These are phyloP conservation scores for Melipona quadrifasciata DNA, from an alignment of 1,140 invertebrate genomes.

Conservation along the genomic window DNA sequence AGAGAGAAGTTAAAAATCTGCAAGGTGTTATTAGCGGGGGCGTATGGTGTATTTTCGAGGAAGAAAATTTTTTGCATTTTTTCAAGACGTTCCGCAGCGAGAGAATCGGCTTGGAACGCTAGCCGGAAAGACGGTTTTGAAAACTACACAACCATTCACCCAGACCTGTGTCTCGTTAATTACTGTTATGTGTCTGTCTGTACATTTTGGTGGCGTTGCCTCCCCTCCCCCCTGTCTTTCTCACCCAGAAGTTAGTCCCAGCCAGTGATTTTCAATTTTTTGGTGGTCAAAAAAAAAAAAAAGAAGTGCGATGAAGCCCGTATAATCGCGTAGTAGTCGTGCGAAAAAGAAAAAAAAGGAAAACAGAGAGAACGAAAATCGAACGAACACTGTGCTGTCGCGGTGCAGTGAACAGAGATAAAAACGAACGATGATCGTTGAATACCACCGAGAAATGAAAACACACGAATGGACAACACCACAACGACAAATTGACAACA, in stretches of 20 bases:
- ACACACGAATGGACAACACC: conserved; percentile 61
- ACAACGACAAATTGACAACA: conserved; percentile 60
- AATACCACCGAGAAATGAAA: conserved; percentile 63
- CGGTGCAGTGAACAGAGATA: neutral
- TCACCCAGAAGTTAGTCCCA: conserved; percentile 75
- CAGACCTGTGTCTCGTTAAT: conserved; percentile 34
- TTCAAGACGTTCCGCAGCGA: neutral
- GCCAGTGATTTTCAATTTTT: conserved; percentile 64
- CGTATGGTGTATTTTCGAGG: neutral
- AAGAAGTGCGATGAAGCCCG: neutral
- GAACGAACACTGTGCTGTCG: neutral
- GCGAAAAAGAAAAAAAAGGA: neutral
- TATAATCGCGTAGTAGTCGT: neutral
- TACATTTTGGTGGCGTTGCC: conserved; percentile 65
- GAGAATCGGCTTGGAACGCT: neutral
- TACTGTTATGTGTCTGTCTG: conserved; percentile 80
- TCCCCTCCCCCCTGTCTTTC: conserved; percentile 25
- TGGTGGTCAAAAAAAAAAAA: conserved; percentile 52
- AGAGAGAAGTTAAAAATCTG: neutral
- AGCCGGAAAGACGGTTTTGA: neutral
- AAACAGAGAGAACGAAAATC: neutral
- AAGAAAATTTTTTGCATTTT: conserved; percentile 3
- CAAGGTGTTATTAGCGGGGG: neutral
- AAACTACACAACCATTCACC: conserved; percentile 28
- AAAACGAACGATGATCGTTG: conserved; percentile 25